A percentile compares a stretch with the other conserved stretches of the same genome.
These are phyloP conservation scores for Penaeus indicus DNA, from an alignment of 1,140 invertebrate species.

Conservation along the genomic window DNA sequence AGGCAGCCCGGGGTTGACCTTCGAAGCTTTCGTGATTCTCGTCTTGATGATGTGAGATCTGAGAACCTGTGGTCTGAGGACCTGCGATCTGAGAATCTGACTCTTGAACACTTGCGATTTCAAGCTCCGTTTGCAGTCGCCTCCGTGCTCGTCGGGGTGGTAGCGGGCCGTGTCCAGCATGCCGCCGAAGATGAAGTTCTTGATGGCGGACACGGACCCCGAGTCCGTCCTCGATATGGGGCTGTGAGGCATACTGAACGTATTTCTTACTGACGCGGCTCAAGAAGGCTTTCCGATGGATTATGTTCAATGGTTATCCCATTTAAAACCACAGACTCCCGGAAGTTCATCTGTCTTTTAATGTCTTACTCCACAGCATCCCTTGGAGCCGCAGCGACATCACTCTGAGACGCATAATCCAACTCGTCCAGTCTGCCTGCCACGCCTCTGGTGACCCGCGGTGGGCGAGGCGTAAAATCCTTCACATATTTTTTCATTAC, in stretches of 20 bases:
- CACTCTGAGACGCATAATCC: no score
- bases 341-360: no score
- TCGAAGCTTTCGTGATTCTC: slow-evolving; percentile 17
- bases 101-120: slow-evolving; percentile 32
- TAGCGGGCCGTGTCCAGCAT: slow-evolving; percentile 39
- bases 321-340: no score
- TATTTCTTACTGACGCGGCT: no score
- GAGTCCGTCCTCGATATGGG: slow-evolving; percentile 49
- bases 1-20: not conserved
- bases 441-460: no score
- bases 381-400: no score
- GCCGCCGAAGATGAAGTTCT: slow-evolving; percentile 54
- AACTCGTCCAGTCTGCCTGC: no score
- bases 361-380: no score
- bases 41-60: slow-evolving; percentile 52
- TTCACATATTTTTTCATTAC: no score
- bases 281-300: no score
- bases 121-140: not conserved
- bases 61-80: slow-evolving; percentile 46
- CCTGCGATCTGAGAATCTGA: slow-evolving; percentile 46
- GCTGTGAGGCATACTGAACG: slow-evolving; percentile 51
- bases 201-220: slow-evolving; percentile 55
- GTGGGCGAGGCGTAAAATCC: no score
- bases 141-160: not conserved
- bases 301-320: no score